Evolutionary conservation across 2,797 vertebrate genomes (phyloP), one percentile per base, ranked within the genome.

Genomic region (Anabas testudineus): DNA sequence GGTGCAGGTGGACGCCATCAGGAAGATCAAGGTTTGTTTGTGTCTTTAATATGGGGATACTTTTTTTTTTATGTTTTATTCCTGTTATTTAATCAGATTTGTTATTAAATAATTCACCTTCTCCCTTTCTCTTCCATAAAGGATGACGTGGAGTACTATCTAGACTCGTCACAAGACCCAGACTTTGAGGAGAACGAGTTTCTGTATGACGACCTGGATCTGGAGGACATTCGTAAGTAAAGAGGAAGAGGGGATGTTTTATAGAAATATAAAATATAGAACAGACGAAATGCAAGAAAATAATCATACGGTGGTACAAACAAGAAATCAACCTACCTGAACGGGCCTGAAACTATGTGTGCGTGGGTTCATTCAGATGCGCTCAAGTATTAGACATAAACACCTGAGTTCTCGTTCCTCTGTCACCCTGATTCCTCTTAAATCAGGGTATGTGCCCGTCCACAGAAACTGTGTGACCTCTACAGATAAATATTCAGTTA

Each of bases 141-240:
- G 89, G 97, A 97, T 0, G 96, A 97, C 0, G 97, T 98, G 2
- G 96, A 97, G 80, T 98, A 97, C 74, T 98, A 98, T 2, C 91
- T 96, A 0, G 96, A 98, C 90, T 97, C 97, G 1, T 97, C 96
- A 1, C 96, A 97, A 90, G 96, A 97, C 79, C 96, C 96, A 0
- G 96, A 97, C 90, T 98, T 97, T 16, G 96, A 98, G 86, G 97
- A 97, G 89, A 98, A 98, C 0, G 96, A 97, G 91, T 97, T 97
- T 69, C 93, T 97, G 8, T 98, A 97, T 0, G 96, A 97, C 4
- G 97, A 98, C 86, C 91, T 98, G 47, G 96, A 97, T 85, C 94
- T 97, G 81, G 96, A 98, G 58, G 96, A 97, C 74, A 94, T 97
- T 86, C 93, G 97, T 98, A 91, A 91, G 95, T 91, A 32, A 19